phyloP scores from a whole-genome alignment of 2,888 invertebrate genomes.

The Matsumyia berberina region DNA sequence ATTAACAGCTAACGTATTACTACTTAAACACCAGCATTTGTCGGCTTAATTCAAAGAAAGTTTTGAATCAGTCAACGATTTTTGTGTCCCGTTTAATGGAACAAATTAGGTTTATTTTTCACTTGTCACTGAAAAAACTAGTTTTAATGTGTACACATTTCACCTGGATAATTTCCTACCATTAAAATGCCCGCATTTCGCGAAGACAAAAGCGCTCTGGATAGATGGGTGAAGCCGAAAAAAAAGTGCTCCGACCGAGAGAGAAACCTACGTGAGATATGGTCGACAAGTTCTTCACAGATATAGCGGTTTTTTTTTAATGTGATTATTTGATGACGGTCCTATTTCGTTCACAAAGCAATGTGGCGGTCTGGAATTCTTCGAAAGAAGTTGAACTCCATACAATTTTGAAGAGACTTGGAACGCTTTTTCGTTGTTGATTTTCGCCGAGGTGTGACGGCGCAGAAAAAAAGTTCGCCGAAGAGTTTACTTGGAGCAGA shows the following conservation, averaged over 20 bases:
- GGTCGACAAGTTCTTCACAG: slow-evolving; percentile 58
- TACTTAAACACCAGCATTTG: too few species aligned
- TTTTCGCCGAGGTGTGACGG: slow-evolving; percentile 68
- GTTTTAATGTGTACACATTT: slow-evolving; percentile 45
- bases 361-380: background rate
- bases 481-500: slow-evolving; percentile 56
- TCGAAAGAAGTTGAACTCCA: slow-evolving; percentile 56
- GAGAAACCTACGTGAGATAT: slow-evolving; percentile 65
- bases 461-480: slow-evolving; percentile 37
- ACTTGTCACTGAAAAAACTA: slow-evolving; percentile 35
- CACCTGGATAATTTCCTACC: slow-evolving; percentile 37
- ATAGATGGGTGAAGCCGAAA: slow-evolving; percentile 10
- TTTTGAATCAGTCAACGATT: background rate
- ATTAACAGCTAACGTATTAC: too few species aligned
- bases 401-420: slow-evolving; percentile 47
- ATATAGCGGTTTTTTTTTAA: slow-evolving; percentile 49
- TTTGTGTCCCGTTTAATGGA: slow-evolving; percentile 25
- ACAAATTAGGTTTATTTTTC: slow-evolving; percentile 31
- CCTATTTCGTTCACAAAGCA: slow-evolving; percentile 35
- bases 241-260: slow-evolving; percentile 33
- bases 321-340: slow-evolving; percentile 45
- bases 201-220: slow-evolving; percentile 11
- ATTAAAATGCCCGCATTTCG: slow-evolving; percentile 45
- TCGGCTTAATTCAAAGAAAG: slow-evolving; percentile 8
- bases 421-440: slow-evolving; percentile 52